Evolutionary conservation across 2,797 vertebrate species (phyloP), one percentile per base, ranked within the genome.

Genomic region (Sebastes kiyomatsui): DNA sequence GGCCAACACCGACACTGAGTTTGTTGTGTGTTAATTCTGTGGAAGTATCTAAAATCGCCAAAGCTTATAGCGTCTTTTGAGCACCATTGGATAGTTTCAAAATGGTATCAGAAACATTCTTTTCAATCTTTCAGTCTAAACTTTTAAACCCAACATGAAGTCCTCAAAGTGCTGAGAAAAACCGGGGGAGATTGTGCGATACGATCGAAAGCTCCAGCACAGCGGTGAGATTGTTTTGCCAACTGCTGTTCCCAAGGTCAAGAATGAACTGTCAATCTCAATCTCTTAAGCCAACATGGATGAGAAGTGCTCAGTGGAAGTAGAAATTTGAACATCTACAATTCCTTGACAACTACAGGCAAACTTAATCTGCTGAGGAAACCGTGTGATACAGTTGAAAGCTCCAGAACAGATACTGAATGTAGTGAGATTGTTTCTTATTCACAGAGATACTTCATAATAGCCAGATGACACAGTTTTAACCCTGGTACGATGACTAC

Each of bases 161-260:
- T 61, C 25, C 12, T 42, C 10, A 4, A 62, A 61, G 32, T 5
- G 7, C 32, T 65, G 46, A 27, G 18, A 60, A 46, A 71, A 55
- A 67, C 1, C 1, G 3, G 2, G 22, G 11, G 25, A 68, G 58
- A 32, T 12, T 20, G 23, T 4, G 33, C 10, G 49, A 61, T 35
- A 6, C 0, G 2, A 62, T 33, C 1, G 1, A 65, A 71, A 18
- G 60, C 35, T 35, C 16, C 12, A 12, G 9, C 11, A 10, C 18
- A 27, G 27, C 2, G 16, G 20, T 25, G 67, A 59, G 23, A 35
- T n/a, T 11, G 55, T 62, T 67, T 49, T 6, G 18, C 59, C n/a
- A 68, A 65, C 49, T 38, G 28, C 42, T 25, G 22, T 46, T 64
- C 46, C 22, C 14, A 56, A 67, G 23, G 55, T 72, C 28, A 62